phyloP scores from a whole-genome alignment of 2,797 vertebrate genomes.

The Lepus townsendii region DNA sequence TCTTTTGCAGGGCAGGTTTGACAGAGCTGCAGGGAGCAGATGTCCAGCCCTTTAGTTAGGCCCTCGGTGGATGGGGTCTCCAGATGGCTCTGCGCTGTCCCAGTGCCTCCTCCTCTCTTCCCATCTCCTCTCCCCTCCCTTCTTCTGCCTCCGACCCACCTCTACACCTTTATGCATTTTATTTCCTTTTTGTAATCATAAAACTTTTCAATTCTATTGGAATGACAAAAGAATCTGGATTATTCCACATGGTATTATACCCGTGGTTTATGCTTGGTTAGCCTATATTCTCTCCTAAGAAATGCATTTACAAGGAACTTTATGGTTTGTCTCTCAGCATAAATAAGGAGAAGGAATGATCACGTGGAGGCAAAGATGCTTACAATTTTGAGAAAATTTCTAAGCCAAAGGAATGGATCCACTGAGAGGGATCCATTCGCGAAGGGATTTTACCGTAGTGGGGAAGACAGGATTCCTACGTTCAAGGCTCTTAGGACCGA shows the following conservation, averaged over 20 bases:
- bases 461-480: slow-evolving; percentile 46
- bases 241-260: background rate
- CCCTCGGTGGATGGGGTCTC: background rate
- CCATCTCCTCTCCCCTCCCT: background rate
- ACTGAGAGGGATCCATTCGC: background rate
- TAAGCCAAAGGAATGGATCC: slow-evolving; percentile 9
- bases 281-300: background rate
- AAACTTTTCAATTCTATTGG: background rate
- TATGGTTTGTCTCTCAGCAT: slow-evolving; percentile 54
- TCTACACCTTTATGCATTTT: no score
- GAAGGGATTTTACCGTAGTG: background rate
- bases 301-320: slow-evolving; percentile 9
- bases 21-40: background rate
- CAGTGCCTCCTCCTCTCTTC: background rate
- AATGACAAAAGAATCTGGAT: slow-evolving; percentile 21
- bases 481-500: slow-evolving; percentile 58
- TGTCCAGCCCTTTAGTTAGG: background rate
- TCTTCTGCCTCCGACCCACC: no score
- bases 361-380: background rate
- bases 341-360: background rate
- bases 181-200: no score
- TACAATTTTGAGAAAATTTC: slow-evolving; percentile 37
- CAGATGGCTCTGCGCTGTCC: no score
- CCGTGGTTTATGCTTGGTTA: background rate
- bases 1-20: background rate